These are phyloP conservation scores for Drosophila repleta DNA, from an alignment of 1,140 invertebrate genomes.

Conservation along the genomic window DNA sequence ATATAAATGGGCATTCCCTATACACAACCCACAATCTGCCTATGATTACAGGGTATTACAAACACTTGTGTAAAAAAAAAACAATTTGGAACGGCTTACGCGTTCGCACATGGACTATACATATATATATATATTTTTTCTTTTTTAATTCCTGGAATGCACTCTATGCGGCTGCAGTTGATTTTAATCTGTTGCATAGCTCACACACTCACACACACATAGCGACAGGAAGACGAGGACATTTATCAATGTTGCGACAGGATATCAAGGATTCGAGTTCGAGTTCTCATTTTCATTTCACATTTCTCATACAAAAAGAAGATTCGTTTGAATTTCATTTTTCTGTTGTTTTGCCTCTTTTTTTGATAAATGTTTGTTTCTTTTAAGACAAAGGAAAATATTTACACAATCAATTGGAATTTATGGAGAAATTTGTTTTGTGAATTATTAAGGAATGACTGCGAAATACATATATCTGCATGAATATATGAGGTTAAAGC, in stretches of 20 bases:
- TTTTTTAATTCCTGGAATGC: slow-evolving; percentile 8
- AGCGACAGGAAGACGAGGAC: slow-evolving; percentile 4
- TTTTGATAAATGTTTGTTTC: background rate
- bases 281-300: slow-evolving; percentile 21
- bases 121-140: slow-evolving; percentile 1
- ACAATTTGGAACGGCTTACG: slow-evolving; percentile 35
- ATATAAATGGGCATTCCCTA: too few species aligned
- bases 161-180: slow-evolving; percentile 1
- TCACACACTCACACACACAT: slow-evolving; percentile 4
- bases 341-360: background rate
- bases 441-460: slow-evolving; percentile 75
- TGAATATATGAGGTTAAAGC: slow-evolving; percentile 43
- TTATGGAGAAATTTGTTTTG: slow-evolving; percentile 74
- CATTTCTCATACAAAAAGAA: slow-evolving; percentile 2
- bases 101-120: background rate
- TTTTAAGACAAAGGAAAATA: slow-evolving; percentile 57
- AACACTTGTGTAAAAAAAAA: slow-evolving; percentile 5
- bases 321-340: slow-evolving; percentile 26
- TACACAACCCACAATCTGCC: too few species aligned
- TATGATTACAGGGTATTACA: too few species aligned
- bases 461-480: background rate
- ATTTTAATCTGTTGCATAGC: slow-evolving; percentile 31
- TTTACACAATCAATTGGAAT: slow-evolving; percentile 80
- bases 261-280: slow-evolving; percentile 16
- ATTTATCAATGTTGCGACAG: slow-evolving; percentile 34